Percentiles rank a stretch among this genome's conserved stretches.
These are phyloP conservation scores for Pampusana beccarii DNA, from an alignment of 2,113 vertebrate species.

Conservation along the genomic window DNA sequence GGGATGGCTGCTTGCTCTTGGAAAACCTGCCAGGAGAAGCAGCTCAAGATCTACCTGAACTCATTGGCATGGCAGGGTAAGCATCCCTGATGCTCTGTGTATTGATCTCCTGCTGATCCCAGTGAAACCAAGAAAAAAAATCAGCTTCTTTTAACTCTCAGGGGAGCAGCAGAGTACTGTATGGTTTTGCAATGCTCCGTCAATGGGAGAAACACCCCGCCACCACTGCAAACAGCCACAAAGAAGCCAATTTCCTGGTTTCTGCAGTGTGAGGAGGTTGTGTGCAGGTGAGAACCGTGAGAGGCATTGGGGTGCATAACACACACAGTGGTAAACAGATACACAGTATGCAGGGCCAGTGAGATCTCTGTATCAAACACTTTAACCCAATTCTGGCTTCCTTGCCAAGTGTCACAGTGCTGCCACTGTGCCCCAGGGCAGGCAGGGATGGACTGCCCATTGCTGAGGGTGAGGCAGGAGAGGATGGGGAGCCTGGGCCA, in stretches of 20 bases:
- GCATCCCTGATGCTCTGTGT: not conserved
- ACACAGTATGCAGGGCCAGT: rapidly evolving
- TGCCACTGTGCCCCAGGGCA: not conserved
- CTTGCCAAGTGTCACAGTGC: rapidly evolving
- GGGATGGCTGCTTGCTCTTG: not conserved
- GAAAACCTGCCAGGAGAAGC: not conserved
- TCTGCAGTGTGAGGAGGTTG: not conserved
- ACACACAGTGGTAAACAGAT: not conserved
- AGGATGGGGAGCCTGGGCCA: not conserved
- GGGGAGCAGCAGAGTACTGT: not conserved
- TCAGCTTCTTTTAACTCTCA: not conserved
- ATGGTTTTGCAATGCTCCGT: not conserved
- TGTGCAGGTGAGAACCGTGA: not conserved
- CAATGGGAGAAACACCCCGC: not conserved
- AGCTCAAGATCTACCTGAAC: not conserved
- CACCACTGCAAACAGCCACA: not conserved
- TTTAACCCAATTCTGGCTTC: not conserved
- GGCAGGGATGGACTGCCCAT: not conserved
- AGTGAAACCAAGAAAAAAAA: not conserved
- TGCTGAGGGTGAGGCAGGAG: not conserved
- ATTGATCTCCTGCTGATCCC: not conserved
- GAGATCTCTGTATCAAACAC: not conserved
- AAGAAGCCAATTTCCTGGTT: not conserved
- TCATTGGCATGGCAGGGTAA: not conserved
- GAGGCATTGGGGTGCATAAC: not conserved